Conservation (phyloP, 2,113 vertebrate species). For the Columbina picui region DNA sequence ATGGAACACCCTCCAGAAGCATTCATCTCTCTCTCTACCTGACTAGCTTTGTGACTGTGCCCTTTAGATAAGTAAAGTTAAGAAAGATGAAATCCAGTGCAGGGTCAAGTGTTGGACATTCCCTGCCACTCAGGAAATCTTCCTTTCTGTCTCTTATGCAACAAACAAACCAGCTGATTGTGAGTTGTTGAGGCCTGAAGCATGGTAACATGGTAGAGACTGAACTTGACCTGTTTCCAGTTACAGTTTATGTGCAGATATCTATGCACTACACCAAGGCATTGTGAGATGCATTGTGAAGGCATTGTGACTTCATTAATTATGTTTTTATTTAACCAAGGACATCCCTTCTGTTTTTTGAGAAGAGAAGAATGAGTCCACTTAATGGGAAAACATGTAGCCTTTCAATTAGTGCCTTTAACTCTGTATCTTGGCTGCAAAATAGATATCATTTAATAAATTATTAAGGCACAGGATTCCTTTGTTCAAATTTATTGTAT, state of each 20-base stretch:
- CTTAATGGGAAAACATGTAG: not conserved
- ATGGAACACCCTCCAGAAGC: not conserved
- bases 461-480: not conserved
- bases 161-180: not conserved
- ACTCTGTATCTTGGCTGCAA: not conserved
- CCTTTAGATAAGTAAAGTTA: not conserved
- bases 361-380: not conserved
- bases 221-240: not conserved
- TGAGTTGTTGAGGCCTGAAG: not conserved
- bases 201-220: not conserved
- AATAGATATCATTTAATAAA: not conserved
- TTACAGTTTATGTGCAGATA: not conserved
- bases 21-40: not conserved
- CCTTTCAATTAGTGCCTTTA: not conserved
- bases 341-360: accelerated
- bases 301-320: not conserved
- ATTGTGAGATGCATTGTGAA: not conserved
- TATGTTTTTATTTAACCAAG: not conserved
- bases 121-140: not conserved
- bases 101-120: not conserved
- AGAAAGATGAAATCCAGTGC: not conserved
- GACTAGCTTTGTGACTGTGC: not conserved
- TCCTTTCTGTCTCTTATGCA: not conserved
- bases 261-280: not conserved
- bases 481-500: not conserved